Conservation (phyloP, 2,888 invertebrate species). For the Drosophila lacicola region DNA sequence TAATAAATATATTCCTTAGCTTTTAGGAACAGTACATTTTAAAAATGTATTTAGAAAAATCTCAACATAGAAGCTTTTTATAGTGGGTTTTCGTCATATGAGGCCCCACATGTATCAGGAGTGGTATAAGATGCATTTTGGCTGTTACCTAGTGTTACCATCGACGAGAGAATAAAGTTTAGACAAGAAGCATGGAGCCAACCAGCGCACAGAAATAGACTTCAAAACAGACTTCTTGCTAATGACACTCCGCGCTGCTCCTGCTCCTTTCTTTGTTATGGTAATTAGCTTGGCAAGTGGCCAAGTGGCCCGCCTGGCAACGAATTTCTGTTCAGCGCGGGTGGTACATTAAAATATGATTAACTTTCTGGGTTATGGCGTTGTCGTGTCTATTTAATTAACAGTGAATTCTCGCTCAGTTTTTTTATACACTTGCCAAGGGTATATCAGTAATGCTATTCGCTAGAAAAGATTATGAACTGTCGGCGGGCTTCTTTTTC, state of each 20-base stretch:
- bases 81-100: too few relatives aligned
- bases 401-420: conserved; percentile 35
- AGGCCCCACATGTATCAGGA: too few relatives aligned
- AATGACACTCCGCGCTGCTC: conserved; percentile 36
- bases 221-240: conserved; percentile 34
- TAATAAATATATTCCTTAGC: too few relatives aligned
- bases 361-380: conserved; percentile 72
- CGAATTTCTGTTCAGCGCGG: conserved; percentile 40
- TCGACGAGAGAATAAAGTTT: too few relatives aligned
- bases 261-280: conserved; percentile 57
- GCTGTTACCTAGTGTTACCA: too few relatives aligned
- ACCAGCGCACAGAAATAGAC: conserved; percentile 12
- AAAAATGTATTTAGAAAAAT: too few relatives aligned
- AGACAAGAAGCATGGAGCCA: conserved; percentile 1
- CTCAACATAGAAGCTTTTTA: too few relatives aligned
- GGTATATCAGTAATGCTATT: neutral
- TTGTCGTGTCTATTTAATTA: conserved; percentile 76
- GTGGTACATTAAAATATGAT: conserved; percentile 75
- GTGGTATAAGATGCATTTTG: too few relatives aligned
- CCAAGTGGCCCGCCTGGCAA: conserved; percentile 18
- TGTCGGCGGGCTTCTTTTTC: too few relatives aligned
- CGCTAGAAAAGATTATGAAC: neutral
- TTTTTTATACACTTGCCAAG: neutral
- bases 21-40: too few relatives aligned
- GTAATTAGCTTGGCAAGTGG: conserved; percentile 63